Evolutionary conservation across 2,888 invertebrate genomes (phyloP).

Genomic region (Lasiommata megera): DNA sequence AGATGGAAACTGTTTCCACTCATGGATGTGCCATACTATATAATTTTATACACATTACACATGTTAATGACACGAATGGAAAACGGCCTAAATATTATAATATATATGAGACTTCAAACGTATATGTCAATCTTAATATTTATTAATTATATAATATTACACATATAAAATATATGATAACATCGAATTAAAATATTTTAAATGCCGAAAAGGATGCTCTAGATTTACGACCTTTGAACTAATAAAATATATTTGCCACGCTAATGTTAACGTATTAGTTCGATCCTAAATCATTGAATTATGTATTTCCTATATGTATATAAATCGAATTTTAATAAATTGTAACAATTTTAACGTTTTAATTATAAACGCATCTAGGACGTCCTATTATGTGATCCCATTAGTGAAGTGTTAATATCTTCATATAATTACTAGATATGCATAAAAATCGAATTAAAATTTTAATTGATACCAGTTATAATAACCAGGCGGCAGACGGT

Average conservation of each 20-base stretch:
- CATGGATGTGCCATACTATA: too few species aligned
- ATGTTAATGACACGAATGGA: too few species aligned
- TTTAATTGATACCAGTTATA: neutral
- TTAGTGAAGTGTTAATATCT: neutral
- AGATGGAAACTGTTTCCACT: too few species aligned
- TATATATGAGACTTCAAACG: too few species aligned
- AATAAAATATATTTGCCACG: slow-evolving; percentile 1
- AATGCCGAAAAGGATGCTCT: neutral
- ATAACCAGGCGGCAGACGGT: neutral
- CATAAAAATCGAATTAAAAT: neutral
- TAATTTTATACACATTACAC: too few species aligned
- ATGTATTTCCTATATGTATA: slow-evolving; percentile 10
- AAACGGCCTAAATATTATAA: too few species aligned
- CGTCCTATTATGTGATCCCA: neutral
- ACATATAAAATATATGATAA: neutral
- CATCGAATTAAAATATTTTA: neutral
- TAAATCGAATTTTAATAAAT: slow-evolving; percentile 5
- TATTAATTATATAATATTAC: too few species aligned
- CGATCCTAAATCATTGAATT: neutral
- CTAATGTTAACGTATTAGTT: slow-evolving; percentile 1
- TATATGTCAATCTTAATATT: too few species aligned
- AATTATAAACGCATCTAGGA: slow-evolving; percentile 2
- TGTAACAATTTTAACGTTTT: neutral
- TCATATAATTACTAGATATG: neutral
- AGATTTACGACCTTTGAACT: slow-evolving; percentile 3